Evolutionary conservation across 2,888 invertebrate species (phyloP), one percentile per base, ranked within the genome.

Genomic region (Dynastes tityus): DNA sequence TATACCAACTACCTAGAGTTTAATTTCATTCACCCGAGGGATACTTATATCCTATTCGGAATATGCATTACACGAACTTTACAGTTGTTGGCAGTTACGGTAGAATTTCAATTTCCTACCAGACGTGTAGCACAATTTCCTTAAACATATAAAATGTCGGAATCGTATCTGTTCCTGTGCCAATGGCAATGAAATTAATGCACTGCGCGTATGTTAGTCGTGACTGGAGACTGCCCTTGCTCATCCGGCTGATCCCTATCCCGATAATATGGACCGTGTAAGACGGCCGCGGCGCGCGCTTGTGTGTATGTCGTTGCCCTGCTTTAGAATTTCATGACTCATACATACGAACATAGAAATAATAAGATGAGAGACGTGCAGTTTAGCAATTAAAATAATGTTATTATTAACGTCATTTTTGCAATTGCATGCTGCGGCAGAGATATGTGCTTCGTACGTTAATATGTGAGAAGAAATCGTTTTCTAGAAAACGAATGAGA

Each of bases 171-270:
- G 67, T 80, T 82, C 81, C 81, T 81, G 80, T 80, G 83, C 82
- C 83, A 82, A 83, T 83, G 84, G 84, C 84, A 84, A 83, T 83
- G 82, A 83, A 84, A 85, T 84, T 84, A 85, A 84, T 85, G 84
- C 84, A 82, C 80, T 80, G 79, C 83, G 83, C 82, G 84, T 85
- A 84, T 83, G 83, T 80, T 82, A 80, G 83, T 85, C 85, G 85
- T 85, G 85, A 85, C 84, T 84, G 79, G 82, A 80, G 81, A 80
- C 82, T 85, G 83, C 85, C 83, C 83, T 85, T 85, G 84, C 84
- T 84, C 85, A 85, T 85, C 84, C 82, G 76, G 83, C 83, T 80
- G 85, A 85, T 85, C 84, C 82, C 81, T 78, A 68, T 74, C 13
- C 55, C 64, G 79, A 77, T 79, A 79, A 32, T 32, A 68, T 16